phyloP scores from a whole-genome alignment of 2,888 invertebrate genomes.

The Acanthosepion pharaonis region DNA sequence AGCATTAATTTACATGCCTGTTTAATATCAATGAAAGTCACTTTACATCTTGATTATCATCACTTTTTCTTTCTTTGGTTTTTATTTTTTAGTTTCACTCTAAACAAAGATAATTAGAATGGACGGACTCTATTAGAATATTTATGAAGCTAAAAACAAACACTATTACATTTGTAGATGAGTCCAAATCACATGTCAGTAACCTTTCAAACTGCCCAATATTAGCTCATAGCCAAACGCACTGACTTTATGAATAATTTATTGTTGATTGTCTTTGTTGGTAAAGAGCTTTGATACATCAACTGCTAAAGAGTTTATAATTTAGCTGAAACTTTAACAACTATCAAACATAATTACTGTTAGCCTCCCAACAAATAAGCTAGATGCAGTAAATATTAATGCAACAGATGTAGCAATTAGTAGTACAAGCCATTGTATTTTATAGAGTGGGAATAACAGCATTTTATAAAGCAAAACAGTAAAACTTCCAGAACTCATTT shows the following conservation, averaged over 20 bases:
- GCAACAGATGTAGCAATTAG: too few relatives aligned
- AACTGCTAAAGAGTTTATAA: not conserved
- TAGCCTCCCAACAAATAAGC: not conserved
- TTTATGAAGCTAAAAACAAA: not conserved
- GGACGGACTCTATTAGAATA: not conserved
- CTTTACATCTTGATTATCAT: too few relatives aligned
- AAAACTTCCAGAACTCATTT: too few relatives aligned
- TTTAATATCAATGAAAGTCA: too few relatives aligned
- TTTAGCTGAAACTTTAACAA: not conserved
- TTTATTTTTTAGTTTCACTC: not conserved
- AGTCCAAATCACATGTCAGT: too few relatives aligned
- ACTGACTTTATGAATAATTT: not conserved
- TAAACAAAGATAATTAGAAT: not conserved
- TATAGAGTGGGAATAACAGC: too few relatives aligned
- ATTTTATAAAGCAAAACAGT: too few relatives aligned
- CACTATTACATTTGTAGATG: not conserved
- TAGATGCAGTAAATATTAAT: not conserved
- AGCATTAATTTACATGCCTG: too few relatives aligned
- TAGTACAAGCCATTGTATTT: too few relatives aligned
- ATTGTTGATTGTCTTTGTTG: not conserved
- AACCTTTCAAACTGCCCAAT: not conserved
- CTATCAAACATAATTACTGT: not conserved
- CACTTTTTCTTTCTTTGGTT: not conserved
- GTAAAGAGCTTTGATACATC: not conserved
- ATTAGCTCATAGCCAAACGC: not conserved